Percentiles rank a stretch among this genome's conserved stretches.
Evolutionary conservation across 2,113 vertebrate genomes (phyloP).

Genomic region (Zingel zingel): DNA sequence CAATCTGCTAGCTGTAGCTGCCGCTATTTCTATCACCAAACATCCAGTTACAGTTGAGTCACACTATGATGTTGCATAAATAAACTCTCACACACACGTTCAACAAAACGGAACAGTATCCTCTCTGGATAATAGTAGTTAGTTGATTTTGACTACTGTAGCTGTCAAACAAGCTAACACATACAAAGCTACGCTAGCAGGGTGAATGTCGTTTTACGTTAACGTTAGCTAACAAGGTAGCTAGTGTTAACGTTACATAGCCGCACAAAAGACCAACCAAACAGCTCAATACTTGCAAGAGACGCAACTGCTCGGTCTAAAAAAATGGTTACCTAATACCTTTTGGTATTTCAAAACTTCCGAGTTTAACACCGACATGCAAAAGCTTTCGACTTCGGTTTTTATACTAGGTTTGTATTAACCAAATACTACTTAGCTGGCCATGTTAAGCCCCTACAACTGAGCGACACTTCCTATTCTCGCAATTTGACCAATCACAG

Average conservation of each 20-base stretch:
- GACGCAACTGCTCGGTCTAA: background rate
- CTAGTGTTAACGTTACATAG: slow-evolving; percentile 6
- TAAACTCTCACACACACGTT: background rate
- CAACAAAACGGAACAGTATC: background rate
- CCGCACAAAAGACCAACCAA: slow-evolving; percentile 9
- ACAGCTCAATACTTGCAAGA: background rate
- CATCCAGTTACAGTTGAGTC: slow-evolving; percentile 65
- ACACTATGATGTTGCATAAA: slow-evolving; percentile 14
- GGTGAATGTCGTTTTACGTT: slow-evolving; percentile 46
- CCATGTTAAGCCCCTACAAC: slow-evolving; percentile 61
- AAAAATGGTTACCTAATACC: too few species aligned
- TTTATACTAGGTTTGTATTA: slow-evolving; percentile 12
- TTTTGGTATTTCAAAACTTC: background rate
- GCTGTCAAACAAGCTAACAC: slow-evolving; percentile 34
- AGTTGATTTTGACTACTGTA: slow-evolving; percentile 15
- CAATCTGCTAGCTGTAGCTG: slow-evolving; percentile 69
- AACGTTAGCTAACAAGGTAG: slow-evolving; percentile 53
- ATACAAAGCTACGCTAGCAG: slow-evolving; percentile 48
- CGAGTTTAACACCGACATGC: background rate
- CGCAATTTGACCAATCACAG: slow-evolving; percentile 70
- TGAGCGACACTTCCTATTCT: slow-evolving; percentile 72
- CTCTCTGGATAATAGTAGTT: background rate
- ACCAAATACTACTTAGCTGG: slow-evolving; percentile 50
- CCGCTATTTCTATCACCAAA: slow-evolving; percentile 48
- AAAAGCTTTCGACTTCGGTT: background rate